A percentile compares a stretch with the other conserved stretches of the same genome.
These are phyloP conservation scores for Cyanoderma ruficeps DNA, from an alignment of 2,113 vertebrate genomes.

Conservation along the genomic window DNA sequence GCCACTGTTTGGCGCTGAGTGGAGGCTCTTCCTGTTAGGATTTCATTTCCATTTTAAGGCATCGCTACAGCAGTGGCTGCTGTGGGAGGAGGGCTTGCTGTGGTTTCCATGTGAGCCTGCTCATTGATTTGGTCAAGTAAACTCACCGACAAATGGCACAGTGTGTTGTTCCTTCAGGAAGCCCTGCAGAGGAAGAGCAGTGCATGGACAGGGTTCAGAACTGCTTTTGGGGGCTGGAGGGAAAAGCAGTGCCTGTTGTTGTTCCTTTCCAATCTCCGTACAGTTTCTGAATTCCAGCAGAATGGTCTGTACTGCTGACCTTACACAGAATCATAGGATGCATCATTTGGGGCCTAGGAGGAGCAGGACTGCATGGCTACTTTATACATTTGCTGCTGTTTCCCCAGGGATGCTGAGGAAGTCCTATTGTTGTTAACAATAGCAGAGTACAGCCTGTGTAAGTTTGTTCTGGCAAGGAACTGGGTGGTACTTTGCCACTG, in stretches of 20 bases:
- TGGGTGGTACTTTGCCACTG: not conserved
- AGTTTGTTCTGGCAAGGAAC: not conserved
- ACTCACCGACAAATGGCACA: not conserved
- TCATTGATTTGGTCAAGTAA: not conserved
- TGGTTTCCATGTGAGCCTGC: not conserved
- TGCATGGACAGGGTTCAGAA: not conserved
- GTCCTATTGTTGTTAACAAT: not conserved
- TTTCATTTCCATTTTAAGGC: conserved; percentile 21
- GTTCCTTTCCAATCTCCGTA: not conserved
- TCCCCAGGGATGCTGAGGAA: conserved; percentile 7
- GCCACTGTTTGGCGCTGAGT: not conserved
- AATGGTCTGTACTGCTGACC: not conserved
- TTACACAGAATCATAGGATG: not conserved
- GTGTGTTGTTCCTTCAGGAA: not conserved
- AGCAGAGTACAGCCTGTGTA: not conserved
- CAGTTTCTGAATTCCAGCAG: not conserved
- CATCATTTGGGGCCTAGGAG: not conserved
- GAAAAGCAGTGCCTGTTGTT: not conserved
- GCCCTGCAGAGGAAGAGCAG: not conserved
- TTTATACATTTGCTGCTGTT: not conserved
- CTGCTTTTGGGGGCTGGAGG: not conserved
- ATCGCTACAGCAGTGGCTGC: not conserved
- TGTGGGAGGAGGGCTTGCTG: not conserved
- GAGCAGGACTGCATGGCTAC: not conserved
- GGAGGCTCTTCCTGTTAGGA: not conserved